These are phyloP conservation scores for Triplophysa bombifrons DNA, from an alignment of 2,797 vertebrate species.

Conservation along the genomic window DNA sequence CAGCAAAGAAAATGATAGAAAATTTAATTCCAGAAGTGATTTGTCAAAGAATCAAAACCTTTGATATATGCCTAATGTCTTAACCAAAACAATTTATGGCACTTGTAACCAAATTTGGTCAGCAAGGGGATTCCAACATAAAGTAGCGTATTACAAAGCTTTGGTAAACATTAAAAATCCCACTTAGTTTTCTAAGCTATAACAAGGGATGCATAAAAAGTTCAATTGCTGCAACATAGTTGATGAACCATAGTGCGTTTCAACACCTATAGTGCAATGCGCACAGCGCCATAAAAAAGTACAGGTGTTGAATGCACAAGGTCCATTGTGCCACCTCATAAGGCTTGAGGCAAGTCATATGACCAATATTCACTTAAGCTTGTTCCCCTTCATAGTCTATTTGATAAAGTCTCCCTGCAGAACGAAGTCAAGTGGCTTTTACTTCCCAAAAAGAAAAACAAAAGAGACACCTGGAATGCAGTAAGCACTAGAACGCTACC, in stretches of 20 bases:
- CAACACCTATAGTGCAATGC: conserved; percentile 82
- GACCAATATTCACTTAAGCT: conserved; percentile 66
- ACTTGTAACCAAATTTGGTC: conserved; percentile 56
- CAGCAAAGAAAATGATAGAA: conserved; percentile 55
- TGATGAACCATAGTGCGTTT: conserved; percentile 61
- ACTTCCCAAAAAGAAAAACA: conserved; percentile 41
- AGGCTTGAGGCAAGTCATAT: conserved; percentile 67
- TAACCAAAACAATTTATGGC: conserved; percentile 61
- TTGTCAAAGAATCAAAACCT: conserved; percentile 38
- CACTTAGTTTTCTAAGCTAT: conserved; percentile 24
- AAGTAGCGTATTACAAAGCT: conserved; percentile 59
- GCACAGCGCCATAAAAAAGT: conserved; percentile 79
- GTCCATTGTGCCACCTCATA: conserved; percentile 68
- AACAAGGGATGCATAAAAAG: conserved; percentile 44
- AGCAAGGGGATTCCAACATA: conserved; percentile 27
- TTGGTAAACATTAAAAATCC: conserved; percentile 67
- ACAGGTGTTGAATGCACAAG: conserved; percentile 71
- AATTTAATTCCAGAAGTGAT: conserved; percentile 43
- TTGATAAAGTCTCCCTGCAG: conserved; percentile 71
- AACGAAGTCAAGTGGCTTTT: conserved; percentile 69
- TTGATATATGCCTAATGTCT: conserved; percentile 41
- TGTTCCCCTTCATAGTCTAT: conserved; percentile 61
- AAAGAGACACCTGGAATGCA: conserved; percentile 42
- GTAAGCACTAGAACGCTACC: conserved; percentile 62
- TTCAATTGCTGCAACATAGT: conserved; percentile 69